Base-by-base conservation (phyloP, 2,113 vertebrate species). In the Python bivittatus region DNA sequence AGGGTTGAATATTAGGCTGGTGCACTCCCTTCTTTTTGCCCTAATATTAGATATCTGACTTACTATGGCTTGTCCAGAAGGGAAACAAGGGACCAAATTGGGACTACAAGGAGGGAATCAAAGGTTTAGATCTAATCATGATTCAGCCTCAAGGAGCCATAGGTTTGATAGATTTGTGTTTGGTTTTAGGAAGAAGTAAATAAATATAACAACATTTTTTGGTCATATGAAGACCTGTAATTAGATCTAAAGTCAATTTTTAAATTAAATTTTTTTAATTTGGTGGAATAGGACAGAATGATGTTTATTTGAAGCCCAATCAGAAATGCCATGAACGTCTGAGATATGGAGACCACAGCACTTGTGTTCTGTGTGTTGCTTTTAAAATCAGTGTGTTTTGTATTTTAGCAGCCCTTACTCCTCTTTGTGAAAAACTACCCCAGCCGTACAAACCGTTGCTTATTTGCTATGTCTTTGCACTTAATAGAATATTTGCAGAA, bases 371-470 rank as follows among this genome's bases (percentile, higher is more conserved):
- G 5, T 15, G 23, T 23, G 68, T 84, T 90, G 89, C 72, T 90
- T 84, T 64, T 58, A 56, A 58, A 58, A 17, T 27, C 23, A 9
- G 25, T 38, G 27, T 38, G 4, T 56, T 58, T n/a, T 38, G 53
- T 87, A 87, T 54, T 29, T 56, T 90, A 54, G 89, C 93, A 58
- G 68, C 85, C 86, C 57, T 27, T 42, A 91, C 54, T 86, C 89
- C 0, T 22, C 0, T 25, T 92, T 92, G 94, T 94, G 93, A 90
- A 22, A 0, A 22, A 57, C 84, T 4, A 13, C 33, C 86, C 57
- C 58, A 92, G 0, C 2, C 13, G 56, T 23, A 1, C 53, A 1
- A 1, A 17, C 42, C 72, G 91, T 53, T 54, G 53, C 88, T 56
- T 15, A 25, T 0, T 88, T 88, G 23, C 38, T 15, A 15, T 44